phyloP scores from a whole-genome alignment of 2,113 vertebrate genomes.

The Forbesichthys papilliferus region DNA sequence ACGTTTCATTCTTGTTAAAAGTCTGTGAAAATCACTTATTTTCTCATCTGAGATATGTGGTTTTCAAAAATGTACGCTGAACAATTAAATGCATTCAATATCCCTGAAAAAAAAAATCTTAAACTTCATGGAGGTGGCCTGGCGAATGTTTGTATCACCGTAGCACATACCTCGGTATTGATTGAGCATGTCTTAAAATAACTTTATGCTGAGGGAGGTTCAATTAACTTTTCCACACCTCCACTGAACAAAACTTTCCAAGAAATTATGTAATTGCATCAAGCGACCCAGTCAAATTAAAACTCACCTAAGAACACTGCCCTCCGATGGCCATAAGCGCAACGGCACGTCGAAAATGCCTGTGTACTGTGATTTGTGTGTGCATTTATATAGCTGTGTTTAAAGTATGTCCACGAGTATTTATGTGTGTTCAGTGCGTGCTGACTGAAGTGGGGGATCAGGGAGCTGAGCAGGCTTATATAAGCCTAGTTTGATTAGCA shows the following conservation, averaged over 20 bases:
- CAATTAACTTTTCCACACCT: slow-evolving; percentile 66
- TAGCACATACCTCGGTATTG: slow-evolving; percentile 38
- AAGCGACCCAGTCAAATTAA: not conserved
- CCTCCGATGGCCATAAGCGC: slow-evolving; percentile 51
- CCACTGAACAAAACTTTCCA: slow-evolving; percentile 70
- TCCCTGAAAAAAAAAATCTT: slow-evolving; percentile 8
- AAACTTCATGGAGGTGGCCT: slow-evolving; percentile 1
- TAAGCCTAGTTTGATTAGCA: slow-evolving; percentile 32
- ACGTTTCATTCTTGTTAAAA: slow-evolving; percentile 13
- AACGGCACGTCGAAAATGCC: not conserved
- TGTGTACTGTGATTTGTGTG: slow-evolving; percentile 3
- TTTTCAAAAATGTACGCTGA: slow-evolving; percentile 11
- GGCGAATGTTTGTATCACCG: slow-evolving; percentile 37
- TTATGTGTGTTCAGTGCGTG: not conserved
- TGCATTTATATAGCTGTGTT: not conserved
- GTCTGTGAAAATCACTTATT: slow-evolving; percentile 7
- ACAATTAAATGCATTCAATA: not conserved
- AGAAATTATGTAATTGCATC: slow-evolving; percentile 63
- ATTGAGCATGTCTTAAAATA: slow-evolving; percentile 60
- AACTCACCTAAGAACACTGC: slow-evolving; percentile 35
- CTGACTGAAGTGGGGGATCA: slow-evolving; percentile 4
- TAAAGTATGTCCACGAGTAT: not conserved
- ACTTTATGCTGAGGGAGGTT: slow-evolving; percentile 34
- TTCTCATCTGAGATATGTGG: slow-evolving; percentile 12
- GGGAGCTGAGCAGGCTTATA: slow-evolving; percentile 7